phyloP scores from a whole-genome alignment of 1,140 invertebrate genomes.

The Drosophila melanica region DNA sequence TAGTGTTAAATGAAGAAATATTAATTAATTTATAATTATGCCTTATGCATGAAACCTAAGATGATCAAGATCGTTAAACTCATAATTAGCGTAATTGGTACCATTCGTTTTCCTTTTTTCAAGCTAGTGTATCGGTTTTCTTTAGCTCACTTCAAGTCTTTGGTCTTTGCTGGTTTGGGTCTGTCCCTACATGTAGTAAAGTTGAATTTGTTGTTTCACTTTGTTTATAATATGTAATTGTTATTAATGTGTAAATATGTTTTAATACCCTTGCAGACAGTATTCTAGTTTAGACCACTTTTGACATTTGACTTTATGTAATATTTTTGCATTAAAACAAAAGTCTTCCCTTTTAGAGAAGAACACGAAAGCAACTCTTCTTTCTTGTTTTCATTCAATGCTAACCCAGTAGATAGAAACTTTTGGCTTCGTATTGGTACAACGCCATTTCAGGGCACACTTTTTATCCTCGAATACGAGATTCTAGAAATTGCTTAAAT shows the following conservation, averaged over 20 bases:
- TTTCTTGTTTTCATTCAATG: conserved; percentile 9
- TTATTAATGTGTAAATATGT: conserved; percentile 15
- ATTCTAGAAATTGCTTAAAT: conserved; percentile 8
- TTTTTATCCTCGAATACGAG: conserved; percentile 79
- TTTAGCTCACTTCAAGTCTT: background rate
- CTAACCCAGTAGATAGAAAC: conserved; percentile 31
- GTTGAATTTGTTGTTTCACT: conserved; percentile 12
- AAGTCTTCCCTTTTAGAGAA: no score
- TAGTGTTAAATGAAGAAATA: no score
- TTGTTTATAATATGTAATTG: conserved; percentile 13
- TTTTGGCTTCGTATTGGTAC: conserved; percentile 18
- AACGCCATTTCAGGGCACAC: conserved; percentile 31
- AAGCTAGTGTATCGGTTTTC: no score
- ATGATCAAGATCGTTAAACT: no score
- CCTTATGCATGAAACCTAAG: no score
- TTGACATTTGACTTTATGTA: no score
- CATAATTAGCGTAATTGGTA: no score
- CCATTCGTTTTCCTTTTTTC: no score
- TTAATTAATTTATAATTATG: no score
- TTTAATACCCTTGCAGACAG: conserved; percentile 2
- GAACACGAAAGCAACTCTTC: background rate
- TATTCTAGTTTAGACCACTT: background rate
- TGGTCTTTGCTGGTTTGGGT: conserved; percentile 18
- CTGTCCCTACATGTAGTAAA: conserved; percentile 18
- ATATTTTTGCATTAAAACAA: no score